Evolutionary conservation across 2,888 invertebrate species (phyloP).

Genomic region (Oscheius sp.): DNA sequence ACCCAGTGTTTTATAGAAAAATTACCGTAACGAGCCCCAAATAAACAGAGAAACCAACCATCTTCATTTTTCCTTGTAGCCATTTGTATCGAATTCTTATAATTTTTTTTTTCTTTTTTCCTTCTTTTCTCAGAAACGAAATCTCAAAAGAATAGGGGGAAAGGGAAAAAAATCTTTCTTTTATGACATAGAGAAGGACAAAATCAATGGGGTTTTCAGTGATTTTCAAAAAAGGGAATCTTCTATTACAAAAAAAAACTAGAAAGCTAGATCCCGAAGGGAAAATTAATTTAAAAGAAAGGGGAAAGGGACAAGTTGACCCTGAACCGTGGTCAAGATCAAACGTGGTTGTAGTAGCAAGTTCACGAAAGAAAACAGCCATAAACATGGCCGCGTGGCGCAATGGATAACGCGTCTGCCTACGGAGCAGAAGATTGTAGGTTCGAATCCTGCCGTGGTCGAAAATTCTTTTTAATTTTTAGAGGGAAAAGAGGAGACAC

Average conservation of each 20-base stretch:
- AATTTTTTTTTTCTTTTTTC: too few species aligned
- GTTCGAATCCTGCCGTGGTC: constrained; percentile 70
- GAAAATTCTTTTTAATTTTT: constrained; percentile 34
- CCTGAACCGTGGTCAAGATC: background rate
- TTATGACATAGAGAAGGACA: too few species aligned
- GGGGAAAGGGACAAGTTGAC: background rate
- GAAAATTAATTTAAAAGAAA: background rate
- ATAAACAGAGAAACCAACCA: background rate
- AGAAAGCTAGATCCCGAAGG: background rate
- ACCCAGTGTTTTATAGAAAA: too few species aligned
- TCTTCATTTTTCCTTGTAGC: background rate
- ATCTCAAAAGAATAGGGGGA: background rate
- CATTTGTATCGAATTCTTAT: background rate
- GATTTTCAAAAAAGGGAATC: too few species aligned
- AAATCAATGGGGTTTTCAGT: background rate
- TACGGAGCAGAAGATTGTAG: constrained; percentile 74
- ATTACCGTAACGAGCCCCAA: too few species aligned
- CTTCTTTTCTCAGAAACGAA: too few species aligned
- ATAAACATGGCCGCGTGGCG: constrained; percentile 51
- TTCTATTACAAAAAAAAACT: too few species aligned
- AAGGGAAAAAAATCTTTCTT: constrained; percentile 1
- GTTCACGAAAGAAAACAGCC: background rate
- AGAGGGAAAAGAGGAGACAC: background rate
- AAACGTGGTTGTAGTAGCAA: too few species aligned
- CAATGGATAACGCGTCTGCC: constrained; percentile 72